Conservation (phyloP, 1,140 invertebrate species). For the Hestina assimilis region DNA sequence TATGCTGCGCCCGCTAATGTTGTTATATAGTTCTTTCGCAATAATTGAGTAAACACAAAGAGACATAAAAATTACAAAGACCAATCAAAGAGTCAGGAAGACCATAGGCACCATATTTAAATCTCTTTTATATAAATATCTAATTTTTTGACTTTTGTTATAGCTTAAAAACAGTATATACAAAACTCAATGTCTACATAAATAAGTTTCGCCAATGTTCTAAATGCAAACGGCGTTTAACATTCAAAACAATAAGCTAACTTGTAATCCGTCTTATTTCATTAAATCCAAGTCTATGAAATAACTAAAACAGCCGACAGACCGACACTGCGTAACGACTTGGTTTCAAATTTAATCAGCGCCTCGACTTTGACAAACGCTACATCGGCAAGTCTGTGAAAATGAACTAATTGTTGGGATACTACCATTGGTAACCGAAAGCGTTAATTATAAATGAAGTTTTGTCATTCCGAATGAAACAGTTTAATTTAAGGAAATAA, state of each 20-base stretch:
- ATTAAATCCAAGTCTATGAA: constrained; percentile 8
- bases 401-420: constrained; percentile 48
- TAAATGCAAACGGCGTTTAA: neutral
- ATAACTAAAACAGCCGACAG: constrained; percentile 8
- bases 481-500: too few species aligned
- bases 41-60: too few species aligned
- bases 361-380: constrained; percentile 44
- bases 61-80: too few species aligned
- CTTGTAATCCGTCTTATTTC: constrained; percentile 13
- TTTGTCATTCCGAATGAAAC: too few species aligned
- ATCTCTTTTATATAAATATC: too few species aligned
- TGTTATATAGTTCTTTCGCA: too few species aligned
- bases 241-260: neutral
- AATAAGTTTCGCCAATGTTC: neutral
- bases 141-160: too few species aligned
- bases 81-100: too few species aligned
- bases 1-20: too few species aligned
- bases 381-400: constrained; percentile 36
- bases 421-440: neutral
- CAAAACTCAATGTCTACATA: neutral
- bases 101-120: too few species aligned
- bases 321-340: constrained; percentile 32
- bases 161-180: neutral
- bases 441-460: too few species aligned
- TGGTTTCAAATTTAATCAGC: constrained; percentile 47